Base-by-base conservation (phyloP, 2,113 vertebrate genomes). In the Pipa parva region DNA sequence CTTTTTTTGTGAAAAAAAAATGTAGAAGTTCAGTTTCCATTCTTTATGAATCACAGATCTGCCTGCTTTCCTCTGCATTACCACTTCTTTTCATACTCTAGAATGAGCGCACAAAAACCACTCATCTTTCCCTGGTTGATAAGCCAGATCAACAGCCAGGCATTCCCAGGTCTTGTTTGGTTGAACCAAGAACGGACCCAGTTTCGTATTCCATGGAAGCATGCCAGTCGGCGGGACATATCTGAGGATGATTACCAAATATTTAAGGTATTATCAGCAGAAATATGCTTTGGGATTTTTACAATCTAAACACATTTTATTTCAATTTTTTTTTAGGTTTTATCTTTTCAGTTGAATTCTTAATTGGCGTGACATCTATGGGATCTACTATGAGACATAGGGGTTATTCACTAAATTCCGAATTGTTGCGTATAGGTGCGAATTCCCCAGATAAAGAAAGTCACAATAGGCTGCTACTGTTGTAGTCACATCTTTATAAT, bases 191-290 rank as follows among this genome's bases (percentile, higher is more conserved):
- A 82, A 48, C 55, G 8, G 4, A 87, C 77, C 0, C 76, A 80
- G 72, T 95, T 95, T 80, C 81, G 77, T 42, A 77, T 94, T 31
- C 92, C 93, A 0, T 95, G 93, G 93, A 94, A 94, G 56, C 92
- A 95, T 0, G 88, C 74, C 13, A 64, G 88, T 37, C 80, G 92
- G 27, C 87, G 91, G 59, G 90, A 93, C 71, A 79, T 87, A 5
- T 85, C 83, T 4, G 13, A 73, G 24, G 72, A 72, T 0, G 91
- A 95, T 63, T 73, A 82, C n/a, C 77, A 90, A 37, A 87, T 93
- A 52, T 93, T 94, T 62, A 88, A 89, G 88, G 92, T 92, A 33
- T 57, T 45, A 27, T 15, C 15, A 27, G 26, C 26, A 4, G 5
- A 22, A n/a, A 29, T 17, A 6, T 13, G 1, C 3, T 25, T 18